Evolutionary conservation across 1,140 invertebrate species (phyloP).

Genomic region (Kradibia gibbosae): DNA sequence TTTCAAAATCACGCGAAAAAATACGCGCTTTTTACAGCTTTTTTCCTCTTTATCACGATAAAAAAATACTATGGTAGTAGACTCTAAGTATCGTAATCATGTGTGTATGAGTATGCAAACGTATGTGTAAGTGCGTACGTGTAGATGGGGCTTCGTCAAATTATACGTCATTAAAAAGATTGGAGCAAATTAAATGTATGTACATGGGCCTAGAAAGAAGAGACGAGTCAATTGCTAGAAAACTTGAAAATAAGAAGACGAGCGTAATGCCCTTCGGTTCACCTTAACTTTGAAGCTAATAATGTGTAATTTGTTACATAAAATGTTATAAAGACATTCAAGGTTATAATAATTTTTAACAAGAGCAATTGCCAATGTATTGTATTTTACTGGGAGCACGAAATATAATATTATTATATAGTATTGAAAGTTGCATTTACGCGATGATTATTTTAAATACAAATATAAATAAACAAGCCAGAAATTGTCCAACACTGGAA

Average conservation of each 20-base stretch:
- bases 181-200: constrained; percentile 48
- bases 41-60: constrained; percentile 18
- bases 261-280: constrained; percentile 42
- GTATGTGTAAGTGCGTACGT: not conserved
- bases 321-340: constrained; percentile 11
- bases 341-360: constrained; percentile 25
- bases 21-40: not conserved
- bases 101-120: not conserved
- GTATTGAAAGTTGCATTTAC: not conserved
- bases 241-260: constrained; percentile 42
- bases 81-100: not conserved
- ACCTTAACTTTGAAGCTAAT: constrained; percentile 31
- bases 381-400: not conserved
- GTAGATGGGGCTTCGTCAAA: constrained; percentile 33
- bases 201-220: constrained; percentile 45
- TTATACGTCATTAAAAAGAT: constrained; percentile 50
- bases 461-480: not conserved
- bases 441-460: not conserved
- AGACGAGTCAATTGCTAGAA: constrained; percentile 48
- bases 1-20: constrained; percentile 3
- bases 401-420: not conserved
- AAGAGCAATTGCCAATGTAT: constrained; percentile 19
- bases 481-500: not conserved
- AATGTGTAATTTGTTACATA: constrained; percentile 32
- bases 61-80: constrained; percentile 22